Base-by-base conservation (phyloP, 2,797 vertebrate species). In the Myiotriccus ornatus region DNA sequence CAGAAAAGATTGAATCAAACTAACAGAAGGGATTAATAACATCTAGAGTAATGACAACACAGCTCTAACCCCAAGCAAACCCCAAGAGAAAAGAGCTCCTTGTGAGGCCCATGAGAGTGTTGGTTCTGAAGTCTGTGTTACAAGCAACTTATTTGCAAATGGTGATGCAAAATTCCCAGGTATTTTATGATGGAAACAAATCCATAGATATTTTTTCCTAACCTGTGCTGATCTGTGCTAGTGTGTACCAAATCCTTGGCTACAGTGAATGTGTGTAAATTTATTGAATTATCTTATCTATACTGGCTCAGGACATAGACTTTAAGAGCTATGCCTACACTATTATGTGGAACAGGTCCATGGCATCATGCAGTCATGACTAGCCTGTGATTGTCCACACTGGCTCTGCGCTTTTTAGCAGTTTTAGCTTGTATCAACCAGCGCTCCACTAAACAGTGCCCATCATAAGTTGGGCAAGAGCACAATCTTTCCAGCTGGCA, bases 371-470 rank as follows among this genome's bases (percentile, higher is more conserved):
- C 16, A 77, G 2, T 49, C 37, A 16, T 37, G 65, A 53, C 39
- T 17, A n/a, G 4, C 10, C 21, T 47, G 39, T 0, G 2, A 5
- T 4, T 52, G 32, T 39, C 14, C 37, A 21, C 10, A 7, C 30
- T 35, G 35, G 3, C 39, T 44, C 3, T 9, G 5, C 22, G 37
- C 14, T 64, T 67, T 71, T 52, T 24, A 24, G 14, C 9, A 35
- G 4, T 37, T 91, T 43, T 52, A 39, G 4, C 16, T 53, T 50
- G 7, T 63, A 12, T 49, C 32, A 25, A 4, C 44, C 62, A 27
- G 44, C 1, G 0, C 22, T 43, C 14, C 35, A 13, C 43, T 39
- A 16, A 67, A 70, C 8, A 65, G 13, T 0, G 0, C n/a, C 43
- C 9, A 22, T 12, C 35, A 11, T 22, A 39, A 15, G 30, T n/a